These are phyloP conservation scores for Dynastes tityus DNA, from an alignment of 2,888 invertebrate species.

Conservation along the genomic window DNA sequence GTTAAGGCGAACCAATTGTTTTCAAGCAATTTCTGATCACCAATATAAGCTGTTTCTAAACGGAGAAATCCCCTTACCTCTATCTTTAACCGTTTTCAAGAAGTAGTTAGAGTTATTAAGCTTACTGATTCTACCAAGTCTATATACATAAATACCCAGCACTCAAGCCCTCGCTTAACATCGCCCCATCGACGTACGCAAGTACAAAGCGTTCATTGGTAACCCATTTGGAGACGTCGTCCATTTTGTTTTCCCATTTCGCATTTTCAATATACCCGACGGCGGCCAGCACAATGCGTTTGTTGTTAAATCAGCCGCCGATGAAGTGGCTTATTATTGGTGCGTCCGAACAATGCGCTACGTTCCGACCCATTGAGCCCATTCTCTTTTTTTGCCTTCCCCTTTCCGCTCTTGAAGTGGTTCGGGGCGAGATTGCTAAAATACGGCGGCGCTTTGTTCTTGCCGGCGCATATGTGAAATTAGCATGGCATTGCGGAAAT, in stretches of 20 bases:
- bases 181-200: no score
- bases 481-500: constrained; percentile 43
- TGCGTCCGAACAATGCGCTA: constrained; percentile 41
- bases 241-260: constrained; percentile 20
- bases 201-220: background rate
- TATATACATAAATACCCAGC: no score
- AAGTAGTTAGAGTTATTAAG: no score
- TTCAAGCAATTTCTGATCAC: no score
- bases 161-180: no score
- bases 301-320: constrained; percentile 53
- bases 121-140: no score
- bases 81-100: no score
- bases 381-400: constrained; percentile 23
- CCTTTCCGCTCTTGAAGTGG: background rate
- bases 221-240: constrained; percentile 6
- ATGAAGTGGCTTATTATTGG: constrained; percentile 53
- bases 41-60: no score
- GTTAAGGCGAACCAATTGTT: no score
- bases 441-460: constrained; percentile 42
- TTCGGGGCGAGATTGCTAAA: constrained; percentile 40
- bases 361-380: constrained; percentile 46
- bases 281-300: constrained; percentile 38
- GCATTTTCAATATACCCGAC: constrained; percentile 18
- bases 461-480: constrained; percentile 50
- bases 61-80: no score